These are phyloP conservation scores for Isotomurus palustris DNA, from an alignment of 2,888 invertebrate species.

Conservation along the genomic window DNA sequence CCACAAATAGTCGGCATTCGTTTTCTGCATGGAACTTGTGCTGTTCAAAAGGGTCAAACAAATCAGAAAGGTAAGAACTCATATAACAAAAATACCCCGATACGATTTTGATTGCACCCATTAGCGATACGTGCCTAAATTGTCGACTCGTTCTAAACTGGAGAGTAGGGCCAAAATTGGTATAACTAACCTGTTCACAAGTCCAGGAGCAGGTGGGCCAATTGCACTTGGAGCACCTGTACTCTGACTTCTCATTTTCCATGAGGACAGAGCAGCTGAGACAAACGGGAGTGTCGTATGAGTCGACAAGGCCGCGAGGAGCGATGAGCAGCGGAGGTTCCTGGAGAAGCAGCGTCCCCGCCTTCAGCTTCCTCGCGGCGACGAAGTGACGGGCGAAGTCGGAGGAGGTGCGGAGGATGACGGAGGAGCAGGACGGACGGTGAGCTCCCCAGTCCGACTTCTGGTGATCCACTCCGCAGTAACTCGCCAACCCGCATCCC, in stretches of 20 bases:
- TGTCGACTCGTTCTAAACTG: no score
- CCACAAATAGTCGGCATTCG: background rate
- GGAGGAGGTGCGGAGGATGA: background rate
- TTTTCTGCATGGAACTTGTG: slow-evolving; percentile 3
- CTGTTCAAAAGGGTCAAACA: background rate
- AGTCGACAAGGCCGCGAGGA: slow-evolving; percentile 5
- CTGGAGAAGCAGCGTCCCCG: slow-evolving; percentile 3
- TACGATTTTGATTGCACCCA: background rate
- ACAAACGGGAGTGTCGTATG: slow-evolving; percentile 3
- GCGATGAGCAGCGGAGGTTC: background rate
- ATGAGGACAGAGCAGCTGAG: slow-evolving; percentile 11
- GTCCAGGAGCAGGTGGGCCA: background rate
- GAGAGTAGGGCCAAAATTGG: no score
- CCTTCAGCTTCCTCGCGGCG: slow-evolving; percentile 5
- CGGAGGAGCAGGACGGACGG: slow-evolving; percentile 1
- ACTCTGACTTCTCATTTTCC: background rate
- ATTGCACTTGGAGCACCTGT: slow-evolving; percentile 5
- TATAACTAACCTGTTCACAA: slow-evolving; percentile 2
- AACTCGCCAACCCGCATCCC: background rate
- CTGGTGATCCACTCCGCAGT: slow-evolving; percentile 7
- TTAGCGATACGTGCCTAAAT: no score
- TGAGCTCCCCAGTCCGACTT: slow-evolving; percentile 5
- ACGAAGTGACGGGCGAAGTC: slow-evolving; percentile 7
- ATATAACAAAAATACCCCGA: background rate
- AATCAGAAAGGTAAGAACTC: background rate